These are phyloP conservation scores for Anarhynchus alexandrinus DNA, from an alignment of 2,113 vertebrate species.

Conservation along the genomic window DNA sequence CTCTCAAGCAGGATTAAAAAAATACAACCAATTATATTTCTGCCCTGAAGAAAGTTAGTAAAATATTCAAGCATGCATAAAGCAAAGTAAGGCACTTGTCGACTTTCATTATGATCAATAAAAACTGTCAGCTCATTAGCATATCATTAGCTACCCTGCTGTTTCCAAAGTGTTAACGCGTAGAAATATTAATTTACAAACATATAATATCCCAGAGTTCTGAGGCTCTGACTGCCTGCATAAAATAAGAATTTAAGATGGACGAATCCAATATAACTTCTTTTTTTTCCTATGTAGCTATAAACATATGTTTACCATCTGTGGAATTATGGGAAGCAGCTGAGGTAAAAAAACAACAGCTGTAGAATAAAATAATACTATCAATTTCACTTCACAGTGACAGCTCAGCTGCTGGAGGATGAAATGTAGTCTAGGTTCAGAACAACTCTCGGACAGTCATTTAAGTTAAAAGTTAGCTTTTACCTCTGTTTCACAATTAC, in stretches of 20 bases:
- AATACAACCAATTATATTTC: constrained; percentile 65
- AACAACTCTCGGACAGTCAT: neutral
- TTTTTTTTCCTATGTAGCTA: constrained; percentile 42
- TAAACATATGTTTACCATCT: constrained; percentile 84
- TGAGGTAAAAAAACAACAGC: constrained; percentile 74
- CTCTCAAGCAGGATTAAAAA: constrained; percentile 53
- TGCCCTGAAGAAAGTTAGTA: constrained; percentile 71
- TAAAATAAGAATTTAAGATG: constrained; percentile 59
- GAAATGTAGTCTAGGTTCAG: constrained; percentile 41
- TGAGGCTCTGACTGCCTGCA: constrained; percentile 48
- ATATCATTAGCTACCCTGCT: constrained; percentile 75
- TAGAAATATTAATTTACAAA: constrained; percentile 77
- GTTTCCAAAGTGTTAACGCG: constrained; percentile 69
- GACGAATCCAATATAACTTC: constrained; percentile 33
- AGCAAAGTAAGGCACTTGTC: constrained; percentile 74
- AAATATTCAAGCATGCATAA: constrained; percentile 71
- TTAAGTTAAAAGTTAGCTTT: neutral
- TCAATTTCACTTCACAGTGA: constrained; percentile 71
- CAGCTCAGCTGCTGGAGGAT: constrained; percentile 55
- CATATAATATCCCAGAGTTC: constrained; percentile 54
- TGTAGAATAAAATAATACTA: constrained; percentile 69
- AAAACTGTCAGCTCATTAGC: constrained; percentile 77
- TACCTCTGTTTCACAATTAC: neutral
- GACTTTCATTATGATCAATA: constrained; percentile 75
- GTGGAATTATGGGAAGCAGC: constrained; percentile 72